Base-by-base conservation (phyloP, 2,113 vertebrate genomes). In the Ctenodactylus gundi region DNA sequence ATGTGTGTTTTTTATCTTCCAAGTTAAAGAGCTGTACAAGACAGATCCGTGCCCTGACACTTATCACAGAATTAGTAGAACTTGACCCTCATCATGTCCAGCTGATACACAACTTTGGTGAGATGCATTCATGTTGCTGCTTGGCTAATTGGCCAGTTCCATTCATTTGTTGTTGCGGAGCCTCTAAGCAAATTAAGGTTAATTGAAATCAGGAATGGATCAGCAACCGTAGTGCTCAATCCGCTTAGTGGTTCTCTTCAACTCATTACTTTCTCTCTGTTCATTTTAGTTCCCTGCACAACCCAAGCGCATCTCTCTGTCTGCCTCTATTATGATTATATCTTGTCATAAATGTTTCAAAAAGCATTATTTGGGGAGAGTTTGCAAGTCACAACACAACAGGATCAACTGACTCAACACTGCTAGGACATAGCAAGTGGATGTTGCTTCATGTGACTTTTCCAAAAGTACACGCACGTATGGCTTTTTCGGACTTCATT, bases 131-230 rank as follows among this genome's bases (percentile, higher is more conserved):
- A 29, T 57, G 36, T 72, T 23, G 67, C 51, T 85, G 68, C 29
- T 55, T 93, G 88, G 60, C 64, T 96, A 90, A 97, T 94, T 21
- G 94, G 81, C 90, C 94, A 94, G 96, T 94, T 87, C 53, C 7
- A 97, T 96, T 96, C 46, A 95, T 94, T 95, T 96, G 91, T 51
- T 94, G 36, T 39, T 93, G 14, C 85, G 88, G 17, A 34, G 17
- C 51, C 53, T 96, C 87, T 76, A 89, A 89, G 53, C 73, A 96
- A 94, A 94, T 96, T 96, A 95, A 97, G 94, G 75, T 91, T 96
- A 98, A 88, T 94, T 87, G 86, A 85, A 96, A 94, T 65, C 72
- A 92, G 85, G 80, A 95, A 94, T 72, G 80, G 64, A 96, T 96
- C 96, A 94, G 23, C 55, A 85, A 62, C 78, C n/a, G 84, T 81